phyloP scores from a whole-genome alignment of 2,888 invertebrate species.

The Elegia similella region DNA sequence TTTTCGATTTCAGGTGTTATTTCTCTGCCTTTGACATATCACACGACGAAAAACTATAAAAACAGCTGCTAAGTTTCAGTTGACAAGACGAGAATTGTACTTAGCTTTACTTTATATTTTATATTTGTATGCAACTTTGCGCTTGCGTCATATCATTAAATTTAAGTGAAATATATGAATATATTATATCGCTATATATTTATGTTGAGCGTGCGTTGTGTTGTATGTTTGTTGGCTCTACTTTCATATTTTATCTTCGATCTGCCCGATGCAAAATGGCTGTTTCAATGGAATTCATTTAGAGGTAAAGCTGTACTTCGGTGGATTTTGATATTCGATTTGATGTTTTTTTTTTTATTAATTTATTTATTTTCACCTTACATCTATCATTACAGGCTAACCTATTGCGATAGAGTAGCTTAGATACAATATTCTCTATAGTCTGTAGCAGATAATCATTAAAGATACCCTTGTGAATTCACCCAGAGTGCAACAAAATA shows the following conservation, averaged over 20 bases:
- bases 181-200: conserved; percentile 34
- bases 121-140: conserved; percentile 47
- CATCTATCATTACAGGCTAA: no score
- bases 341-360: no score
- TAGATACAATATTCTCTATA: no score
- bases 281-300: conserved; percentile 16
- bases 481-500: no score
- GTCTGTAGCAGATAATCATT: no score
- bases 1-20: no score
- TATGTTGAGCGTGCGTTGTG: conserved; percentile 32
- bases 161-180: conserved; percentile 54
- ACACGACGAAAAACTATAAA: neutral
- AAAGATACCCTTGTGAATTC: no score
- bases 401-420: no score
- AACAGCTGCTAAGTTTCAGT: neutral
- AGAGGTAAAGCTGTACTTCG: no score
- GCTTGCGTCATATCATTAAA: conserved; percentile 77
- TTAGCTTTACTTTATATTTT: conserved; percentile 25
- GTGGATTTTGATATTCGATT: no score
- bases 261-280: conserved; percentile 41
- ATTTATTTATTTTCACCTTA: no score
- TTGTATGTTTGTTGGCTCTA: conserved; percentile 35
- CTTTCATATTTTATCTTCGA: conserved; percentile 38
- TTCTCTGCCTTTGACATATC: neutral
- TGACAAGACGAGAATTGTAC: neutral